Evolutionary conservation across 1,140 invertebrate genomes (phyloP), one percentile per base, ranked within the genome.

Genomic region (Drosophila simulans): DNA sequence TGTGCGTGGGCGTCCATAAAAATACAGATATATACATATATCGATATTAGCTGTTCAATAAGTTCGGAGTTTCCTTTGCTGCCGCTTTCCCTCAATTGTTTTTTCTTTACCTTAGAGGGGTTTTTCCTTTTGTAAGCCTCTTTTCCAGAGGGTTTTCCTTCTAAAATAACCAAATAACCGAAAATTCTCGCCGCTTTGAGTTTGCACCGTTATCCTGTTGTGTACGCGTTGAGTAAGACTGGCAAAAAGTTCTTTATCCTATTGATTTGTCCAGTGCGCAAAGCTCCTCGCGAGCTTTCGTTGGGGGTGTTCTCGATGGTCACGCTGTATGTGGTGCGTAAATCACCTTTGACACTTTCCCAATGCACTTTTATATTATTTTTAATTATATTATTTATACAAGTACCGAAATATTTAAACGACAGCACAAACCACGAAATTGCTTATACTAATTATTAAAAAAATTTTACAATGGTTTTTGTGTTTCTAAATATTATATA

Each of bases 221-320:
- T 86, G 64, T 77, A 69, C 68, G 79, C 75, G 83, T 86, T 88
- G 75, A 69, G 58, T 79, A 82, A 86, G 83, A 88, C 78, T 88
- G 76, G 52, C 34, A 53, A 59, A 49, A 75, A 69, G 60, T 74
- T 58, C 76, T 54, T 35, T 83, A 52, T 68, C 64, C 64, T 68
- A 86, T 86, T 82, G 83, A 86, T 86, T 86, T 86, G 43, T 86
- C 82, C 71, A 86, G 71, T 60, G 4, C 45, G 43, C 40, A 20
- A 58, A 49, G 59, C 82, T 78, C 74, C 57, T 13, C 4, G 13
- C 11, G 35, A 58, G 59, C 71, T 79, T 88, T 58, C 13, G 48
- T 65, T 34, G 52, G 31, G 75, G 83, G 59, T 68, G 17, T 49
- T 82, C 70, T 48, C 15, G 25, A 1, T 4, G 22, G 8, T 58